Base-by-base conservation (phyloP, 2,797 vertebrate species). In the Tiaroga cobitis region DNA sequence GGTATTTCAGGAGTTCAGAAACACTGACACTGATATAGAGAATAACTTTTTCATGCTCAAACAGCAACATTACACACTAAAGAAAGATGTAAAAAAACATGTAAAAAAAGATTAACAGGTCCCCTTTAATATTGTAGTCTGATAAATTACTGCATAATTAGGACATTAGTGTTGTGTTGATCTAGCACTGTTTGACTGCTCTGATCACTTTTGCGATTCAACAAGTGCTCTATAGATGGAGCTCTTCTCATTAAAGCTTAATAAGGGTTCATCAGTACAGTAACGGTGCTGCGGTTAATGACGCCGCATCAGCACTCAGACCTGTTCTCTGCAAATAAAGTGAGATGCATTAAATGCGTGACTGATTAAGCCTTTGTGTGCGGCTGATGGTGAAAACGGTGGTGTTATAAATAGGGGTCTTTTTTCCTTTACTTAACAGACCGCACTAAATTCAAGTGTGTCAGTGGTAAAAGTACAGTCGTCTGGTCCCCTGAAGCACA, bases 221-320 rank as follows among this genome's bases (percentile, higher is more conserved):
- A 95, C 93, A 95, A 94, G 94, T 95, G 93, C 93, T 94, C 95
- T 89, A 94, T 95, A 96, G 95, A 95, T 95, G 95, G 95, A 93
- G 95, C 95, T 95, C 92, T 95, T 95, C 93, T 95, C 95, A 95
- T 95, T 95, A 95, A 93, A 95, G 94, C 95, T 87, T 85, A 94
- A 93, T 89, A 92, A 85, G 37, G 16, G 56, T 51, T 83, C 65
- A 46, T 86, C 56, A 8, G 21, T 56, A 29, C 56, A 79, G 54
- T 89, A 86, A 69, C 9, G 8, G 54, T 10, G 8, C 54, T 9
- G 59, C n/a, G n/a, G n/a, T 26, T 63, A 29, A 29, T 15, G 11
- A 63, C n/a, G 13, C 59, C 15, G 59, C 88, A 49, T 74, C 72
- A 49, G 70, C 70, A 29, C 70, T 73, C 70, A 74, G 43, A 51